These are phyloP conservation scores for Phoxinus phoxinus DNA, from an alignment of 2,113 vertebrate genomes.

Conservation along the genomic window DNA sequence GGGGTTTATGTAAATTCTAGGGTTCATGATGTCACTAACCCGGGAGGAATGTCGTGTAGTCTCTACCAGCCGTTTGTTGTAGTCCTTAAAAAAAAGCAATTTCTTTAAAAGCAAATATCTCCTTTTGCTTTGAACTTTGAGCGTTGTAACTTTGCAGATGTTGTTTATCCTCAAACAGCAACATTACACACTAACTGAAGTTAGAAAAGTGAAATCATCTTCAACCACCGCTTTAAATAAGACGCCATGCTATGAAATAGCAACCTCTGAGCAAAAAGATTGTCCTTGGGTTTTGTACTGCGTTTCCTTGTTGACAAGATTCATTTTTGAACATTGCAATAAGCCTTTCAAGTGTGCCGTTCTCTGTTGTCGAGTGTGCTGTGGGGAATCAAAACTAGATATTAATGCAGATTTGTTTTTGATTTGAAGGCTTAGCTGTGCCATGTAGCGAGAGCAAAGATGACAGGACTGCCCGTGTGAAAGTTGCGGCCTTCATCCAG, in stretches of 20 bases:
- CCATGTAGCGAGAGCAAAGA: neutral
- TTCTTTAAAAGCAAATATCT: too few relatives aligned
- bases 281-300: neutral
- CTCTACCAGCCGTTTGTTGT: too few relatives aligned
- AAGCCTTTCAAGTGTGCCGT: neutral
- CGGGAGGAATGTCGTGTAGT: too few relatives aligned
- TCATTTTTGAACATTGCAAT: neutral
- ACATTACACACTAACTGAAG: too few relatives aligned
- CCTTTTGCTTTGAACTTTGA: too few relatives aligned
- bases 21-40: too few relatives aligned
- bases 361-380: neutral
- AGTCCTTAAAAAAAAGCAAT: too few relatives aligned
- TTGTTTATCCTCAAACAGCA: too few relatives aligned
- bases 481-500: constrained; percentile 30
- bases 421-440: neutral
- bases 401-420: constrained; percentile 32
- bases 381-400: neutral
- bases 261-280: neutral
- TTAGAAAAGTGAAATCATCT: too few relatives aligned
- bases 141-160: too few relatives aligned
- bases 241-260: neutral
- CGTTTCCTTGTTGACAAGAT: neutral
- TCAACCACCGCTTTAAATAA: too few relatives aligned
- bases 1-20: too few relatives aligned
- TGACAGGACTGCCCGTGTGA: neutral